Percentiles rank a stretch among this genome's conserved stretches.
Conservation (phyloP, 2,113 vertebrate species). For the Microcebus lehilahytsara region DNA sequence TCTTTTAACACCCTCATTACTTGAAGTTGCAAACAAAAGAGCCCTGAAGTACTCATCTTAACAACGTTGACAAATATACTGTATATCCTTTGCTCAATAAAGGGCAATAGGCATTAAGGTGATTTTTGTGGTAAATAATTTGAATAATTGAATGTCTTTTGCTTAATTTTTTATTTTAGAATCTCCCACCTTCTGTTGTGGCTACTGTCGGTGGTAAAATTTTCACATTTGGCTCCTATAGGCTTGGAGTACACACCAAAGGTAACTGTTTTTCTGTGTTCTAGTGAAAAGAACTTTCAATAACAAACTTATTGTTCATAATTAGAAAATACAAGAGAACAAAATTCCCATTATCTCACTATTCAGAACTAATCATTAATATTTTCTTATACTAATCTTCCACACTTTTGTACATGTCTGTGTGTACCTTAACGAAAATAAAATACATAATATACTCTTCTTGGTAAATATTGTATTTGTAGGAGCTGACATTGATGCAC, state of each 20-base stretch:
- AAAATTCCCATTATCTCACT: neutral
- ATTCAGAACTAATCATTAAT: constrained; percentile 5
- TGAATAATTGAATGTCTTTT: constrained; percentile 38
- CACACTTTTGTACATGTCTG: constrained; percentile 30
- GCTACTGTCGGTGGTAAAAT: constrained; percentile 94
- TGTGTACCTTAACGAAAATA: constrained; percentile 37
- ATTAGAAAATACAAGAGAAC: neutral
- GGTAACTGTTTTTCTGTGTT: constrained; percentile 83
- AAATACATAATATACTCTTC: constrained; percentile 6
- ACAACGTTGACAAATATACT: neutral
- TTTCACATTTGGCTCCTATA: constrained; percentile 98
- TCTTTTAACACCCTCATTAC: neutral
- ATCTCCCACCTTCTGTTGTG: constrained; percentile 90
- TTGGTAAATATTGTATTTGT: constrained; percentile 68
- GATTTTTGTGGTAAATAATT: constrained; percentile 26
- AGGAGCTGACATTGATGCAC: constrained; percentile 98
- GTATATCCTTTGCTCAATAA: neutral
- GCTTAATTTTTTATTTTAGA: constrained; percentile 84
- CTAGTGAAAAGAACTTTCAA: constrained; percentile 20
- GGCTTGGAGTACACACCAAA: constrained; percentile 99
- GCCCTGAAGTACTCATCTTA: neutral
- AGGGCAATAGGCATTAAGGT: neutral
- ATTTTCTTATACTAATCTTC: neutral
- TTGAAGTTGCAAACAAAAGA: neutral
- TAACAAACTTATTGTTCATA: constrained; percentile 32